A percentile compares a stretch with the other conserved stretches of the same genome.
Conservation (phyloP, 2,113 vertebrate genomes). For the Aptenodytes patagonicus region DNA sequence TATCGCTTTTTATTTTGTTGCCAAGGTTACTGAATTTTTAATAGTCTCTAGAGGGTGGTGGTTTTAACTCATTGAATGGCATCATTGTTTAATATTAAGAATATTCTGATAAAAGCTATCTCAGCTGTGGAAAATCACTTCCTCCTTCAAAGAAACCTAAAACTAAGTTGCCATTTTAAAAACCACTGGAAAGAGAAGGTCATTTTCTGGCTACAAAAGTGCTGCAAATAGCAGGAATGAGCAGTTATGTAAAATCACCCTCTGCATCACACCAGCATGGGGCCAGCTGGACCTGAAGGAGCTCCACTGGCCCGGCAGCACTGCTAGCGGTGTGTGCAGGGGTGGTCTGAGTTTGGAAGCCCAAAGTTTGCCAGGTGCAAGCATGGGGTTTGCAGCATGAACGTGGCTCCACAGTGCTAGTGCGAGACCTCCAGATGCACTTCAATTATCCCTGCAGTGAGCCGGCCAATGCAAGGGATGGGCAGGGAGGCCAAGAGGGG, state of each 20-base stretch:
- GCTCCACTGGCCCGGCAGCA: neutral
- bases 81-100: neutral
- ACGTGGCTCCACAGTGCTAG: accelerated
- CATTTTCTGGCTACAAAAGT: neutral
- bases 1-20: slow-evolving; percentile 27
- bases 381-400: neutral
- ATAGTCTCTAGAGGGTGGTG: neutral
- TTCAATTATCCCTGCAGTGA: neutral
- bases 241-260: neutral
- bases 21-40: slow-evolving; percentile 56
- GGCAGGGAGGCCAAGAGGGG: neutral
- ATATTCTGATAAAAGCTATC: neutral
- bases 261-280: accelerated
- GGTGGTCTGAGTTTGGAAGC: neutral
- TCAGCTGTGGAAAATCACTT: neutral
- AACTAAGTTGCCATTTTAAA: neutral
- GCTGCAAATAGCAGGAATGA: neutral
- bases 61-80: neutral
- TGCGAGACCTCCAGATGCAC: neutral
- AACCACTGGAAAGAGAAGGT: neutral
- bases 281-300: neutral
- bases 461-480: accelerated
- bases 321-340: accelerated
- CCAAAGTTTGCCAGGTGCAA: too few relatives aligned
- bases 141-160: neutral